Base-by-base conservation (phyloP, 2,113 vertebrate genomes). In the Phalacrocorax aristotelis region DNA sequence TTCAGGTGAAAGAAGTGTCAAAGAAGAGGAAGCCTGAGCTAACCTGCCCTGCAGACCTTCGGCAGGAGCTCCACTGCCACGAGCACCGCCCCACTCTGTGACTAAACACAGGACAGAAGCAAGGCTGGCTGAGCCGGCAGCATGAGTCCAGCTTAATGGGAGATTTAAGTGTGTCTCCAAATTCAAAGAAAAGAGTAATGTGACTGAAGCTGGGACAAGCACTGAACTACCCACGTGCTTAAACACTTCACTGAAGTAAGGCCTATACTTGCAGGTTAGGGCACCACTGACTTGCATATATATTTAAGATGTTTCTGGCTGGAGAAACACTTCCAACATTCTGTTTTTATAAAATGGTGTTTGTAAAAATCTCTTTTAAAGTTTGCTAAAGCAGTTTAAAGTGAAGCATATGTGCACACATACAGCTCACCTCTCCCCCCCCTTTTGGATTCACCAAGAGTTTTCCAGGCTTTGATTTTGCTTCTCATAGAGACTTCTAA, bases 51-150 rank as follows among this genome's bases (percentile, higher is more conserved):
- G 36, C 52, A 80, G 42, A 71, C 2, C 32, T 13, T 13, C 70
- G 30, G 36, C 2, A 0, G 60, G 46, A 61, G 82, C 78, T 46
- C 0, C 1, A 68, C 60, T 13, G 1, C 36, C 4, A 1, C 55
- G 0, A 0, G 60, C 49, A 65, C 27, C 1, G 0, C 26, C 12
- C 14, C 0, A 0, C 65, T 20, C 70, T 0, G 0, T 2, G 48
- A 36, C 52, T 74, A 42, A n/a, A 44, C 22, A 44, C 38, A 22
- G 76, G 36, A 13, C 23, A 76, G 79, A 34, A 62, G 48, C 49
- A 27, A 14, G 0, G 4, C 2, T 1, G 69, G 55, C 62, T 10
- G 2, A 52, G 70, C 51, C 2, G 3, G 70, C 87, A 80, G 62
- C 46, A 6, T 0, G 19, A 25, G 27, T 46, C 64, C 60, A 69